A percentile compares a stretch with the other conserved stretches of the same genome.
Conservation (phyloP, 2,113 vertebrate genomes). For the Psilopsiagon aurifrons region DNA sequence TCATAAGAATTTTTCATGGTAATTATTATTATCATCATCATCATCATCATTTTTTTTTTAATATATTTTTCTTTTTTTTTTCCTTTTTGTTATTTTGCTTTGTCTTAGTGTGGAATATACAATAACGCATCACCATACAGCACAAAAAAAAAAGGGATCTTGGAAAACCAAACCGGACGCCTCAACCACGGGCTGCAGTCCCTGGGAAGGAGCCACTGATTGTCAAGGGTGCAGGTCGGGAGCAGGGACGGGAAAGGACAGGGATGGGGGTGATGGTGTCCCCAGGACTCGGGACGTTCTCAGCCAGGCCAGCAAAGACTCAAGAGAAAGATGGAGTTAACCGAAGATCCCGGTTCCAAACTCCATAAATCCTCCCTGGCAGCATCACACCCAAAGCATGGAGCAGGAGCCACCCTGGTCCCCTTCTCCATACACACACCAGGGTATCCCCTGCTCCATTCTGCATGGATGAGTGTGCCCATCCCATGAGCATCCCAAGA, state of each 20-base stretch:
- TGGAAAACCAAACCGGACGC: conserved; percentile 64
- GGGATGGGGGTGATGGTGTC: not conserved
- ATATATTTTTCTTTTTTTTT: conserved; percentile 33
- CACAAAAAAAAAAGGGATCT: conserved; percentile 73
- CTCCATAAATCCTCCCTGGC: not conserved
- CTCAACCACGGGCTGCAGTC: conserved; percentile 69
- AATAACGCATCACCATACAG: conserved; percentile 80
- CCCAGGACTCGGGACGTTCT: not conserved
- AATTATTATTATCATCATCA: conserved; percentile 19
- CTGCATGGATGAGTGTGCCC: not conserved
- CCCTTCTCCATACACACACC: not conserved
- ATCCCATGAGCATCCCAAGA: not conserved
- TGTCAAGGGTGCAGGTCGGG: conserved; percentile 59
- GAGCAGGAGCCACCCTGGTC: not conserved
- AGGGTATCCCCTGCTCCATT: not conserved
- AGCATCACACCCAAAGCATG: rapidly evolving
- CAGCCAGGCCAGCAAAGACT: not conserved
- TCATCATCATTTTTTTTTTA: not conserved
- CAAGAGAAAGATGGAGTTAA: not conserved
- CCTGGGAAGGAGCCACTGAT: conserved; percentile 74
- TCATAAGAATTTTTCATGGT: conserved; percentile 74
- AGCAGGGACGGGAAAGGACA: not conserved
- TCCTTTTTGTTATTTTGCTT: not conserved
- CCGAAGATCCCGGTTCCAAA: not conserved
- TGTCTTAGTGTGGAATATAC: conserved; percentile 76